Base-by-base conservation (phyloP, 1,140 invertebrate genomes). In the Thaumatotibia leucotreta region DNA sequence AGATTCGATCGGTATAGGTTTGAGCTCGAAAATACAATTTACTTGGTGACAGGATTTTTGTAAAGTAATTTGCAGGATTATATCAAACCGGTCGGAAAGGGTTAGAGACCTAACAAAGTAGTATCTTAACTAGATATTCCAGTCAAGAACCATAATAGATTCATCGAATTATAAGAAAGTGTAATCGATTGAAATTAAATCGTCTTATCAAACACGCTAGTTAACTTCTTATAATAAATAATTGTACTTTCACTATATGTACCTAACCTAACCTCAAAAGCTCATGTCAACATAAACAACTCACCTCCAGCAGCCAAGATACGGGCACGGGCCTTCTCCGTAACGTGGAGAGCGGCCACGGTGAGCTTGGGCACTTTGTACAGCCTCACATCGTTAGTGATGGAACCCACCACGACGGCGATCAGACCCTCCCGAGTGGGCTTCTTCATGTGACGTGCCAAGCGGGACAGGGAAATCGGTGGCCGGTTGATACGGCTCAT, bases 401-500 rank as follows among this genome's bases (percentile, higher is more conserved):
- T 93, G 32, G 97, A 97, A 20, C 98, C 98, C 72, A 99, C 98
- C 77, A 99, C 94, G 61, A 99, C 98, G 39, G 97, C 96, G 65
- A 97, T 97, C 80, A 97, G 96, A 22, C 95, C 94, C 77, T 98
- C 95, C 73, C 97, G 95, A 66, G 92, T 92, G 33, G 95, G 94
- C 80, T 97, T 97, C 86, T 97, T 98, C 96, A 98, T 96, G 72
- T 96, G 94, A 64, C 96, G 93, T 2, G 93, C 95, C 76, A 99
- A 87, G 68, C 96, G 94, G 29, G 97, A 96, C 67, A 99, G 76
- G 2, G 98, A 98, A 75, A 99, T 94, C 73, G 98, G 98, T 67
- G 98, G 97, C 54, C 96, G 92, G 91, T 99, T 96, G 75, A 96
- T 99, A 85, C 95, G 96, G 83, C 98, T 98, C 99, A 99, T 99